Conservation (phyloP, 2,797 vertebrate genomes). For the Aplochiton taeniatus region DNA sequence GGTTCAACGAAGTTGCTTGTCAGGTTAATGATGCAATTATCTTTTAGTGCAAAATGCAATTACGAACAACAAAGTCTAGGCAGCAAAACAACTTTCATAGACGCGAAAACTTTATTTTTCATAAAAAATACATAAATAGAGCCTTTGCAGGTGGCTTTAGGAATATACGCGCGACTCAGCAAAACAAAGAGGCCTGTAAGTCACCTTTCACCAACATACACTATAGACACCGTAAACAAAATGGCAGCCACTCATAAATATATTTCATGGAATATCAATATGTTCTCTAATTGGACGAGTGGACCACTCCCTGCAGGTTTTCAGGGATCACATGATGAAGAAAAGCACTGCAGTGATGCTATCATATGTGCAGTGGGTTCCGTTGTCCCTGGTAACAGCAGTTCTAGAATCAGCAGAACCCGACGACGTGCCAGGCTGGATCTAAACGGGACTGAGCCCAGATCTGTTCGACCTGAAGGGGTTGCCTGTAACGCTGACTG, state of each 20-base stretch:
- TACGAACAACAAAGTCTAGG: neutral
- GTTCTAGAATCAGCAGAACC: too few relatives aligned
- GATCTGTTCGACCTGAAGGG: too few relatives aligned
- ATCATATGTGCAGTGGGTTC: constrained; percentile 16
- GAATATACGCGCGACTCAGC: constrained; percentile 61
- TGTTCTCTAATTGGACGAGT: constrained; percentile 2
- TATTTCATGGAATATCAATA: neutral
- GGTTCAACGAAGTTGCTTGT: too few relatives aligned
- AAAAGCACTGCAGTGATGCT: constrained; percentile 19
- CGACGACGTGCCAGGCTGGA: too few relatives aligned
- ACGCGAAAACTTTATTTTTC: constrained; percentile 70
- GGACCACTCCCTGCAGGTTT: constrained; percentile 25
- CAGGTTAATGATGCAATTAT: too few relatives aligned
- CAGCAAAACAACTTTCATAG: constrained; percentile 1
- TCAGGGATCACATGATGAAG: neutral
- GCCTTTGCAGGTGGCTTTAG: constrained; percentile 74
- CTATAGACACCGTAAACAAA: constrained; percentile 22
- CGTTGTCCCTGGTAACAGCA: neutral
- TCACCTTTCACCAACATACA: constrained; percentile 40
- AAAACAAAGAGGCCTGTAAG: constrained; percentile 25
- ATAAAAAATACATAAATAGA: constrained; percentile 87
- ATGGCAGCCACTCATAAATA: constrained; percentile 31
- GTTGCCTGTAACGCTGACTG: too few relatives aligned
- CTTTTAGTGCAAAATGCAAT: too few relatives aligned
- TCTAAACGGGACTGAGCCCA: too few relatives aligned